A percentile compares a stretch with the other conserved stretches of the same genome.
Evolutionary conservation across 2,888 invertebrate species (phyloP).

Genomic region (Pherbina coryleti): DNA sequence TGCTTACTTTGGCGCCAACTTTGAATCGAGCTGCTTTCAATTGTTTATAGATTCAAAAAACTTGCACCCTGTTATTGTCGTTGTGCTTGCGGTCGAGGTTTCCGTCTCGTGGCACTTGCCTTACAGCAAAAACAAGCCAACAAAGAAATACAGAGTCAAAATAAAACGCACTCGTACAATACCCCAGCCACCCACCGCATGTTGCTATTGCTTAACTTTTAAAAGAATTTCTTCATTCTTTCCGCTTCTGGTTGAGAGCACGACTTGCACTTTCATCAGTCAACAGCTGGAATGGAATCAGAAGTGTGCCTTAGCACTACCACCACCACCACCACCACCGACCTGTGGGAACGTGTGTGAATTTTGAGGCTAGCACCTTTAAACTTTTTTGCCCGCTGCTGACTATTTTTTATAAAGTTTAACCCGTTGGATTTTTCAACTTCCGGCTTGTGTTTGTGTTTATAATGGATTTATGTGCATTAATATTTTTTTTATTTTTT

Average conservation of each 20-base stretch:
- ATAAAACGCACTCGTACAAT: neutral
- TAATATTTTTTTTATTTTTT: neutral
- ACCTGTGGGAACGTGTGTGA: neutral
- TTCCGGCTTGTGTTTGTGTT: constrained; percentile 2
- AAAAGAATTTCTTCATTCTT: constrained; percentile 10
- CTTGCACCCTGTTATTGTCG: neutral
- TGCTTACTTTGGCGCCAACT: neutral
- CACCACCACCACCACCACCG: neutral
- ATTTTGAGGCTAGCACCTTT: neutral
- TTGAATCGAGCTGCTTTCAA: constrained; percentile 5
- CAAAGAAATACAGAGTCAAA: neutral
- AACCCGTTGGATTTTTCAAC: neutral
- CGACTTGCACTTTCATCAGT: constrained; percentile 10
- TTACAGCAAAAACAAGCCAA: neutral
- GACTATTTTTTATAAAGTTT: neutral
- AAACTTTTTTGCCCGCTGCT: neutral
- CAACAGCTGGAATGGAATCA: neutral
- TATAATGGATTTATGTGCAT: constrained; percentile 2
- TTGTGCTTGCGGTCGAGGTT: neutral
- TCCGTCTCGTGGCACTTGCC: neutral
- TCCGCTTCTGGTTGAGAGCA: neutral
- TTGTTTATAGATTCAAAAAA: constrained; percentile 17
- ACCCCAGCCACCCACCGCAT: neutral
- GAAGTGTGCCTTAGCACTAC: neutral
- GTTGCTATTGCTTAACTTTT: neutral